phyloP scores from a whole-genome alignment of 2,113 vertebrate species.

The Pseudopipra pipra region DNA sequence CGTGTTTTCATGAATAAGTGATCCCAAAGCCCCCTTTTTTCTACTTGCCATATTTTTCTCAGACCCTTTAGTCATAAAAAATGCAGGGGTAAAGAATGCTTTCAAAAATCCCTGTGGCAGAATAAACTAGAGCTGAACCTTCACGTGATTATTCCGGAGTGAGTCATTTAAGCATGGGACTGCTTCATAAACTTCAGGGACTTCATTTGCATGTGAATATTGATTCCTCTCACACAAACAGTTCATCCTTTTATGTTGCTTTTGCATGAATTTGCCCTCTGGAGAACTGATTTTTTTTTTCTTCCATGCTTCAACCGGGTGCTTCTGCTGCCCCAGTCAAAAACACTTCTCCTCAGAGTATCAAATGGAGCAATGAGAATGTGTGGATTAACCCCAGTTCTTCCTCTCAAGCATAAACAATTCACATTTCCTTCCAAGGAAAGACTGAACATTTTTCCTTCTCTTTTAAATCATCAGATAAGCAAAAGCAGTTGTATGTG shows the following conservation, averaged over 20 bases:
- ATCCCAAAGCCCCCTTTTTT: background rate
- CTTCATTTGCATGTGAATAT: slow-evolving; percentile 66
- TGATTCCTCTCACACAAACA: slow-evolving; percentile 45
- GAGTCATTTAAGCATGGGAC: slow-evolving; percentile 45
- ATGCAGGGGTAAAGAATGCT: background rate
- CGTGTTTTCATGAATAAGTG: background rate
- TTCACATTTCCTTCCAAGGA: slow-evolving; percentile 33
- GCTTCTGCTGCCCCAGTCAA: slow-evolving; percentile 26
- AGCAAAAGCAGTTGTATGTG: background rate
- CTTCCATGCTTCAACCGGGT: background rate
- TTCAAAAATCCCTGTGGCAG: slow-evolving; percentile 14
- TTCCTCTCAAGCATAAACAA: slow-evolving; percentile 45
- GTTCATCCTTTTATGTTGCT: slow-evolving; percentile 52
- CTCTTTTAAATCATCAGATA: slow-evolving; percentile 39
- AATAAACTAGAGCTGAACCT: slow-evolving; percentile 52
- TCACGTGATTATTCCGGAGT: slow-evolving; percentile 22
- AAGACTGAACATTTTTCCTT: slow-evolving; percentile 62
- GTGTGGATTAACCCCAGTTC: slow-evolving; percentile 4
- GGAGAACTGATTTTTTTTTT: background rate
- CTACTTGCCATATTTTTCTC: background rate
- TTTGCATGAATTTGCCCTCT: slow-evolving; percentile 40
- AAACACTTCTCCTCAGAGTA: slow-evolving; percentile 31
- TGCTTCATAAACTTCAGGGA: slow-evolving; percentile 61
- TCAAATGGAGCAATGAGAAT: slow-evolving; percentile 21
- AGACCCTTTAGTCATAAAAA: slow-evolving; percentile 17